Base-by-base conservation (phyloP, 1,140 invertebrate species). In the Rhopalosiphum padi region DNA sequence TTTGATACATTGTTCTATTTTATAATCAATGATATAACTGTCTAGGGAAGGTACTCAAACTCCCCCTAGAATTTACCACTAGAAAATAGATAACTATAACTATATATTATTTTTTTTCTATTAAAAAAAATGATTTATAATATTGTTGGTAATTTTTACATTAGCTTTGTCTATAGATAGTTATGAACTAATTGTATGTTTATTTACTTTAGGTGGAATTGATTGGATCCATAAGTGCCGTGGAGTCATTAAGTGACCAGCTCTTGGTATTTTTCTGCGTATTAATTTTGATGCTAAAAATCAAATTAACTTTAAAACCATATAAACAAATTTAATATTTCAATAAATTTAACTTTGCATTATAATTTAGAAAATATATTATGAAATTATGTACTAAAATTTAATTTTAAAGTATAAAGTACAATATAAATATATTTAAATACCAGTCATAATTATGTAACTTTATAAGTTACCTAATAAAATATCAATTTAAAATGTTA, bases 221-320 rank as follows among this genome's bases (percentile, higher is more conserved):
- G 97, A 97, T 95, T 97, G 97, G 94, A 97, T 96, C 97, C 97
- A 97, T 94, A 97, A 96, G 94, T 97, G 96, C 95, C 97, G 96
- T 94, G 97, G 97, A 94, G 97, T 97, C 96, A 97, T 97, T 94
- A 97, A 96, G 95, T 97, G 97, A 90, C 97, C 97, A 77, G 97
- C 97, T 95, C 97, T 97, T 95, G 97, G 97, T 95, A 97, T 97
- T 96, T 97, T 97, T 93, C 96, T 96, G 94, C 97, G 96, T 94
- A 97, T 95, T 94, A 97, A 95, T 95, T 96, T 96, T 93, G 97
- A 97, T 94, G 97, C 97, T 97, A 95, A 9, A 96, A 96, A 94
- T 83, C 94, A 94, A 91, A 94, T 8, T 55, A 25, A 48, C 41
- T 89, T 55, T 93, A 89, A 94, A 94, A 90, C 82, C 88, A 94